Conservation (phyloP, 1,140 invertebrate species). For the Meloidogyne floridensis region DNA sequence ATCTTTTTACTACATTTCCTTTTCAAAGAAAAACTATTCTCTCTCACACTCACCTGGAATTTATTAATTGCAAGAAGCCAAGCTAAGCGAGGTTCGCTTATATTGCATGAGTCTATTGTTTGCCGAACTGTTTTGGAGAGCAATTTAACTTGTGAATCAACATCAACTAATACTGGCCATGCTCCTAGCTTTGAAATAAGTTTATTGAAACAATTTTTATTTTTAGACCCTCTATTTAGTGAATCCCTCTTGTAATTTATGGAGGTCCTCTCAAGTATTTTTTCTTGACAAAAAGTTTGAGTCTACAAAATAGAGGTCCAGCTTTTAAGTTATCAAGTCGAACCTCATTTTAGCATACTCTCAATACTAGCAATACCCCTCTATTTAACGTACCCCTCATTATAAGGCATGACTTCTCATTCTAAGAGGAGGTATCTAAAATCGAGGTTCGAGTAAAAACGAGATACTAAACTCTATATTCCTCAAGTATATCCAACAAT, state of each 20-base stretch:
- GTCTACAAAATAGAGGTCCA: too few species aligned
- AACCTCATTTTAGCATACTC: too few species aligned
- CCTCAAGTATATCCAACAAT: slow-evolving; percentile 4
- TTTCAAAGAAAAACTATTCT: neutral
- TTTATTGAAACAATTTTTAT: neutral
- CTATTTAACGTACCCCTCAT: too few species aligned
- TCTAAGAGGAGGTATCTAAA: too few species aligned
- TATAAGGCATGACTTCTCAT: too few species aligned
- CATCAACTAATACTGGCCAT: slow-evolving; percentile 10
- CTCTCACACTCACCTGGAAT: neutral
- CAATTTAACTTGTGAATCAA: slow-evolving; percentile 14
- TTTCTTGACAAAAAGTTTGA: too few species aligned
- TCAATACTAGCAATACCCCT: too few species aligned
- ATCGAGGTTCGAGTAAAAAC: too few species aligned
- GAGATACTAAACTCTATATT: neutral
- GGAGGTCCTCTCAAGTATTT: too few species aligned
- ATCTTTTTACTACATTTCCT: too few species aligned
- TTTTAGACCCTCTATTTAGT: neutral
- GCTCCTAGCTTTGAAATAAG: neutral
- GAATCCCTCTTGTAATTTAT: neutral
- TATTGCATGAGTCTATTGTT: slow-evolving; percentile 17
- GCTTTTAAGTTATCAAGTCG: too few species aligned
- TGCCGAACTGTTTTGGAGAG: slow-evolving; percentile 12
- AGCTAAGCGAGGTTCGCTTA: slow-evolving; percentile 15
- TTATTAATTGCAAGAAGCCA: slow-evolving; percentile 21